phyloP scores from a whole-genome alignment of 2,113 vertebrate species.

The Dinomys branickii region DNA sequence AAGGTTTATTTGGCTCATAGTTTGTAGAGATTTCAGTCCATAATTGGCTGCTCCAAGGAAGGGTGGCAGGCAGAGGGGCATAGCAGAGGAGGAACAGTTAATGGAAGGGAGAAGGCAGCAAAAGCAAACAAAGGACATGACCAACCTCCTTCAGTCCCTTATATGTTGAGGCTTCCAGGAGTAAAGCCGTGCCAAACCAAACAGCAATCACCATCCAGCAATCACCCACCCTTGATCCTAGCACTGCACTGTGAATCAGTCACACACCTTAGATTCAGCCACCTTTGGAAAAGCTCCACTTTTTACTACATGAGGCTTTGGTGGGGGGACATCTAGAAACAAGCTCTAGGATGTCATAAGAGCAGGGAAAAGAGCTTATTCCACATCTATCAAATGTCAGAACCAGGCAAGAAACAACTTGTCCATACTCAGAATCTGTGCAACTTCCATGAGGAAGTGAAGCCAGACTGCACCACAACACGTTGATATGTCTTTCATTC shows the following conservation, averaged over 20 bases:
- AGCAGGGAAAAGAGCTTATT: background rate
- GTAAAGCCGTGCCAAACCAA: background rate
- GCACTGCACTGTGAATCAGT: background rate
- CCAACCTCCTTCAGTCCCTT: background rate
- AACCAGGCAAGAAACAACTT: background rate
- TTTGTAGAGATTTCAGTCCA: background rate
- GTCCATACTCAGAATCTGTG: background rate
- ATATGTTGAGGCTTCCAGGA: background rate
- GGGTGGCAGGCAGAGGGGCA: no score
- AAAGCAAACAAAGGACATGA: background rate
- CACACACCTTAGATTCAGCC: background rate
- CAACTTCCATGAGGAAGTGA: background rate
- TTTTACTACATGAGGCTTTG: background rate
- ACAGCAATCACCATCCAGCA: background rate
- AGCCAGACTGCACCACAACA: background rate
- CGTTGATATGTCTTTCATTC: background rate
- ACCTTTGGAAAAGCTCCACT: background rate
- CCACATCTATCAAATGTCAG: background rate
- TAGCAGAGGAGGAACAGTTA: background rate
- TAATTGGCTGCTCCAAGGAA: background rate
- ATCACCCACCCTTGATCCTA: background rate
- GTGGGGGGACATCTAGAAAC: background rate
- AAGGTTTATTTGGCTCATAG: background rate
- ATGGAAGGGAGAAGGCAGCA: background rate
- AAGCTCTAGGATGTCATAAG: background rate